Conservation (phyloP, 2,113 vertebrate species). For the Laticauda laticaudata region DNA sequence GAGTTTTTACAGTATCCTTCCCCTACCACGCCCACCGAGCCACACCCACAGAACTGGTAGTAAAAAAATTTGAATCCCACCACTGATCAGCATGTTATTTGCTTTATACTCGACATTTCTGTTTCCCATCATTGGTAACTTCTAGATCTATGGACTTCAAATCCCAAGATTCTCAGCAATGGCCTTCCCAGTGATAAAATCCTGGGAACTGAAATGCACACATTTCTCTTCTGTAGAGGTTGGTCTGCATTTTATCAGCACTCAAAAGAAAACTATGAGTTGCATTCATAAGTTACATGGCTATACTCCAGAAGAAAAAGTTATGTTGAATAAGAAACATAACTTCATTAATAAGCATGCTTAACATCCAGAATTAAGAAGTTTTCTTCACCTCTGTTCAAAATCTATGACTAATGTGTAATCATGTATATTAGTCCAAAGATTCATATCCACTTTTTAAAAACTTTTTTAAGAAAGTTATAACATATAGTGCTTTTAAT, state of each 20-base stretch:
- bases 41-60: no score
- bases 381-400: not conserved
- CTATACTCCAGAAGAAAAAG: conserved; percentile 56
- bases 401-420: conserved; percentile 23
- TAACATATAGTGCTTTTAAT: conserved; percentile 32
- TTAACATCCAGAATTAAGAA: conserved; percentile 42
- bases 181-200: not conserved
- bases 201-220: not conserved
- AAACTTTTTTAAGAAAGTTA: conserved; percentile 12
- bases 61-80: no score
- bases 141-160: not conserved
- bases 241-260: not conserved
- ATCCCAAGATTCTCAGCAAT: not conserved
- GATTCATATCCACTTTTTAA: conserved; percentile 36
- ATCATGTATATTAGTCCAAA: conserved; percentile 31
- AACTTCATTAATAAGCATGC: conserved; percentile 13
- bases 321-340: conserved; percentile 69
- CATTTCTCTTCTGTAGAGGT: not conserved
- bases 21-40: no score
- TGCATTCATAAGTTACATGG: not conserved
- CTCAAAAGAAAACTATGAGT: not conserved
- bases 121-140: not conserved
- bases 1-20: no score
- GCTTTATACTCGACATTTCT: not conserved
- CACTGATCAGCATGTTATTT: not conserved